phyloP scores from a whole-genome alignment of 2,113 vertebrate genomes.

The Otolemur garnettii region DNA sequence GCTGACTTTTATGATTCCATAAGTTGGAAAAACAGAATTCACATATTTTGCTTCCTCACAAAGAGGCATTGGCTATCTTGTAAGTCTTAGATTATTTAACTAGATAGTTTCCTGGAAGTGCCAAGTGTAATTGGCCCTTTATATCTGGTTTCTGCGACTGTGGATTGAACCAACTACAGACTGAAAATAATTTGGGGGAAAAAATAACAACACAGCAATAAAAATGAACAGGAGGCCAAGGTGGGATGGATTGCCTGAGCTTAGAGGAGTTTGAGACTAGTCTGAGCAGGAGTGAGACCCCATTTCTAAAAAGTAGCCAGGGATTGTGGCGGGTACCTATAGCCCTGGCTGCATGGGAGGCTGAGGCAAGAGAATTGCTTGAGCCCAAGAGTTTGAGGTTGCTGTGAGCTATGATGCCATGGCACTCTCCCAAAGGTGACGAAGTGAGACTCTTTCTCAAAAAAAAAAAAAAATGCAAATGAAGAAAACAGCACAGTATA shows the following conservation, averaged over 20 bases:
- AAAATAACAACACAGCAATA: background rate
- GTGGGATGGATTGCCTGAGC: too few relatives aligned
- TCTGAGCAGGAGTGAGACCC: too few relatives aligned
- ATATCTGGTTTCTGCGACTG: background rate
- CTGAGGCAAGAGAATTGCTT: too few relatives aligned
- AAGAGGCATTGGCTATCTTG: background rate
- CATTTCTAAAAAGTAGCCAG: too few relatives aligned
- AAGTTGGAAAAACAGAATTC: constrained; percentile 3
- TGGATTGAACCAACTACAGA: background rate
- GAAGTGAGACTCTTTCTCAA: too few relatives aligned
- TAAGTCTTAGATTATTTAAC: background rate
- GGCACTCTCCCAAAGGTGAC: too few relatives aligned
- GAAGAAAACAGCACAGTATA: background rate
- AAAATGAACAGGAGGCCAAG: background rate
- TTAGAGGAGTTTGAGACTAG: too few relatives aligned
- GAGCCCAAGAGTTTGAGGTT: too few relatives aligned
- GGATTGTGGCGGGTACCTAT: too few relatives aligned
- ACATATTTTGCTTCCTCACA: constrained; percentile 21
- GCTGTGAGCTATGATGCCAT: too few relatives aligned
- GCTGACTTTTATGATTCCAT: background rate
- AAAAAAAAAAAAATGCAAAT: background rate
- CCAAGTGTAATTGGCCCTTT: background rate
- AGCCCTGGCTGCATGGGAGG: too few relatives aligned
- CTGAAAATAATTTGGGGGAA: background rate
- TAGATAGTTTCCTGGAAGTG: background rate